Conservation (phyloP, 2,888 invertebrate genomes). For the Neoscelio sp. region DNA sequence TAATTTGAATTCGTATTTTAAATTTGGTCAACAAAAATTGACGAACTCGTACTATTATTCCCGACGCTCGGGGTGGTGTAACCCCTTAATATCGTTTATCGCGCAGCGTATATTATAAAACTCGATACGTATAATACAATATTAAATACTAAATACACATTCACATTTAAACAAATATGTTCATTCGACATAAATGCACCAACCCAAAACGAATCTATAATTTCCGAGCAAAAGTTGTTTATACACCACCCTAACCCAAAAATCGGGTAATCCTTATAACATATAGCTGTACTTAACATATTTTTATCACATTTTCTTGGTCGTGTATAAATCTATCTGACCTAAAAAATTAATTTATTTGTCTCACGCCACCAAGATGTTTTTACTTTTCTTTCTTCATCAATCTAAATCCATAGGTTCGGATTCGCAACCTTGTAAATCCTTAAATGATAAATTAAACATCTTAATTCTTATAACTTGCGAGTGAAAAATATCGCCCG, state of each 20-base stretch:
- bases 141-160: no score
- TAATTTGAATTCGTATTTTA: no score
- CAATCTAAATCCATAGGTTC: neutral
- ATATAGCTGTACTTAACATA: slow-evolving; percentile 23
- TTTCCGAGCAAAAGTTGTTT: slow-evolving; percentile 2
- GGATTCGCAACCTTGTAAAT: slow-evolving; percentile 18
- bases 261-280: slow-evolving; percentile 20
- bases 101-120: no score
- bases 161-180: no score
- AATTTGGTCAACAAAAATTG: no score
- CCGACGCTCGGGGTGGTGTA: no score
- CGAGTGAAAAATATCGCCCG: neutral
- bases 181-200: neutral
- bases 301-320: slow-evolving; percentile 29
- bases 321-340: slow-evolving; percentile 26
- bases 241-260: slow-evolving; percentile 23
- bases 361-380: slow-evolving; percentile 22
- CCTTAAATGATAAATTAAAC: no score
- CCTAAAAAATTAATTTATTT: slow-evolving; percentile 49
- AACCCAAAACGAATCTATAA: slow-evolving; percentile 1
- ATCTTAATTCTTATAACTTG: slow-evolving; percentile 4
- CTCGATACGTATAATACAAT: no score
- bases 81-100: no score
- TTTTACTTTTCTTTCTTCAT: slow-evolving; percentile 21
- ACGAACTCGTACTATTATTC: no score